Conservation (phyloP, 2,888 invertebrate species). For the Phengaris alcon region DNA sequence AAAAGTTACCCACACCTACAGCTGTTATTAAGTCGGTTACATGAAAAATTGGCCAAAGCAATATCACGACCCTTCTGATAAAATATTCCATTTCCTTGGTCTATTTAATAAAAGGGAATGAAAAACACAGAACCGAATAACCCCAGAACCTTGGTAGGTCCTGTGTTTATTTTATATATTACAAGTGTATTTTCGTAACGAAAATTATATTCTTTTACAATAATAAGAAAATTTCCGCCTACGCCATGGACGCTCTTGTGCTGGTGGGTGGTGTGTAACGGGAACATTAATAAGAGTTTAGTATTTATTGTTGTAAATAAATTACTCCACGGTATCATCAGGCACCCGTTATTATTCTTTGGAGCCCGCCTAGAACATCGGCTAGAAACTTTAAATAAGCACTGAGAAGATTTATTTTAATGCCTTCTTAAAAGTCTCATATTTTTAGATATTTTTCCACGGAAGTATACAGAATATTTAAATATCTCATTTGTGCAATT, state of each 20-base stretch:
- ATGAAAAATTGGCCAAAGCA: conserved; percentile 16
- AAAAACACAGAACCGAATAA: conserved; percentile 18
- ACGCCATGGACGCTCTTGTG: conserved; percentile 14
- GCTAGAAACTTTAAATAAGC: conserved; percentile 3
- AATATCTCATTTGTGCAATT: background rate
- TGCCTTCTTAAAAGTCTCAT: background rate
- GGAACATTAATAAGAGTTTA: conserved; percentile 26
- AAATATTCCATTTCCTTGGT: conserved; percentile 28
- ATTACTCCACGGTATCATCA: conserved; percentile 15
- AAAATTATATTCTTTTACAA: background rate
- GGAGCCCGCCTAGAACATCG: conserved; percentile 12
- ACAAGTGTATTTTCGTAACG: conserved; percentile 4
- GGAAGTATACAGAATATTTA: too few relatives aligned
- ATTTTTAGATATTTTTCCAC: too few relatives aligned
- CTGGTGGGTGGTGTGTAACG: conserved; percentile 24
- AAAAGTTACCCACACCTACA: background rate
- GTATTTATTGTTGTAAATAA: conserved; percentile 27
- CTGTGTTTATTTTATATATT: conserved; percentile 16
- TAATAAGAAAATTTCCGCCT: conserved; percentile 15
- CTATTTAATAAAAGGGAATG: conserved; percentile 19
- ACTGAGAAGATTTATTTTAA: conserved; percentile 7
- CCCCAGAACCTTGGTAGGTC: background rate
- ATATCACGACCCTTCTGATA: conserved; percentile 28
- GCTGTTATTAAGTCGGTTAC: conserved; percentile 21
- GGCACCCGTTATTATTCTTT: background rate